phyloP scores from a whole-genome alignment of 92 coral and sea anemone species.

The Parazoanthus darwini region DNA sequence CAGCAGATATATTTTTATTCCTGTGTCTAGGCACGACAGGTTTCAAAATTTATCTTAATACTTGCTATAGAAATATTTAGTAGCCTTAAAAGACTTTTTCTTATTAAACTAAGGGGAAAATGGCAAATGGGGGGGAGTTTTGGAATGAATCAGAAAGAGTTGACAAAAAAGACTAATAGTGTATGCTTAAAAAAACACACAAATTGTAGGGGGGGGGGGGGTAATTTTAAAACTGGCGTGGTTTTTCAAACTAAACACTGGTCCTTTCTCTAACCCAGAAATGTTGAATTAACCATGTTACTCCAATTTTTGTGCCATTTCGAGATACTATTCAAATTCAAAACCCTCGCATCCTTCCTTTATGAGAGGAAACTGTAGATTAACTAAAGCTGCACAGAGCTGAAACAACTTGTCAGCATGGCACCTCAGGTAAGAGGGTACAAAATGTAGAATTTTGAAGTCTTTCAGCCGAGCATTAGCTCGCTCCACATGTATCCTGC shows the following conservation, averaged over 20 bases:
- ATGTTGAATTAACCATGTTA: too few species aligned
- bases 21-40: too few species aligned
- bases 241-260: too few species aligned
- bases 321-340: constrained; percentile 37
- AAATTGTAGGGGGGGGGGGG: too few species aligned
- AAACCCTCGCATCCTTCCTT: constrained; percentile 39
- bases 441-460: constrained; percentile 36
- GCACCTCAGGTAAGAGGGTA: constrained; percentile 47
- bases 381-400: constrained; percentile 43
- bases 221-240: too few species aligned
- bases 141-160: too few species aligned
- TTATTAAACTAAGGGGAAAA: too few species aligned
- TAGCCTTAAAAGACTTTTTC: not conserved
- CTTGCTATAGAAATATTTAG: not conserved
- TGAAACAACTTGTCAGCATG: constrained; percentile 45
- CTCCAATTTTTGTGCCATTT: too few species aligned
- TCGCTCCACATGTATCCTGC: constrained; percentile 42
- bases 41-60: not conserved
- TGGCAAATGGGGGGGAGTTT: too few species aligned
- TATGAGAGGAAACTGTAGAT: constrained; percentile 41
- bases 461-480: constrained; percentile 50
- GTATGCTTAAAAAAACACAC: too few species aligned
- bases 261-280: too few species aligned
- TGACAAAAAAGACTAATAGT: too few species aligned
- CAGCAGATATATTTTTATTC: not conserved